phyloP scores from a whole-genome alignment of 2,888 invertebrate genomes.

The Ennomos fuscantarius region DNA sequence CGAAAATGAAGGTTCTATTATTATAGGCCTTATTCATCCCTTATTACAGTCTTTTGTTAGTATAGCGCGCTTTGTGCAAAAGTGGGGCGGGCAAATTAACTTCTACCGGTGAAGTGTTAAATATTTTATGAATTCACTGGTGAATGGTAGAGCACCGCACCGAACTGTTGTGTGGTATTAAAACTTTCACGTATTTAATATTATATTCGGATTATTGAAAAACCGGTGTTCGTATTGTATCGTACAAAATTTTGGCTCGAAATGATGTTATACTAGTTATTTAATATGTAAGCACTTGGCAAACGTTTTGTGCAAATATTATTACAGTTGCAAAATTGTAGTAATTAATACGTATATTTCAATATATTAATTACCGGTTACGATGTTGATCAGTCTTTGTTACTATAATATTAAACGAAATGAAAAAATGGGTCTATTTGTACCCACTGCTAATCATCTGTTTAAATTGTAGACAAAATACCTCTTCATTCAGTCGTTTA shows the following conservation, averaged over 20 bases:
- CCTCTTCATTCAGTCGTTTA: constrained; percentile 8
- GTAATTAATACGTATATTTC: no score
- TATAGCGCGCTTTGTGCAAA: constrained; percentile 65
- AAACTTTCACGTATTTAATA: constrained; percentile 3
- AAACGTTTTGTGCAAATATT: no score
- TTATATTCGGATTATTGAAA: background rate
- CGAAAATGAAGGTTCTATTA: constrained; percentile 52
- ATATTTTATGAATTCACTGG: constrained; percentile 42
- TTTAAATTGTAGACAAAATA: background rate
- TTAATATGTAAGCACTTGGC: no score
- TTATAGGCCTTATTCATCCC: constrained; percentile 61
- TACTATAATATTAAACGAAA: no score
- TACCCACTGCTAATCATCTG: no score
- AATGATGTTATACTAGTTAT: no score
- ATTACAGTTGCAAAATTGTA: no score
- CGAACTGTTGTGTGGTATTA: background rate
- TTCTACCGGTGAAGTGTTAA: constrained; percentile 39
- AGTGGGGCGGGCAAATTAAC: constrained; percentile 66
- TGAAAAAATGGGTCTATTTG: no score
- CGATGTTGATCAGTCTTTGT: no score
- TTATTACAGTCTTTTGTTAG: constrained; percentile 67
- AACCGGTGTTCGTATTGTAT: no score
- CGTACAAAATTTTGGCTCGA: no score
- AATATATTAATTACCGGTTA: no score
- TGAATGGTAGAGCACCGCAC: constrained; percentile 11